A percentile compares a stretch with the other conserved stretches of the same genome.
Evolutionary conservation across 2,797 vertebrate species (phyloP).

Genomic region (Danio albolineatus): DNA sequence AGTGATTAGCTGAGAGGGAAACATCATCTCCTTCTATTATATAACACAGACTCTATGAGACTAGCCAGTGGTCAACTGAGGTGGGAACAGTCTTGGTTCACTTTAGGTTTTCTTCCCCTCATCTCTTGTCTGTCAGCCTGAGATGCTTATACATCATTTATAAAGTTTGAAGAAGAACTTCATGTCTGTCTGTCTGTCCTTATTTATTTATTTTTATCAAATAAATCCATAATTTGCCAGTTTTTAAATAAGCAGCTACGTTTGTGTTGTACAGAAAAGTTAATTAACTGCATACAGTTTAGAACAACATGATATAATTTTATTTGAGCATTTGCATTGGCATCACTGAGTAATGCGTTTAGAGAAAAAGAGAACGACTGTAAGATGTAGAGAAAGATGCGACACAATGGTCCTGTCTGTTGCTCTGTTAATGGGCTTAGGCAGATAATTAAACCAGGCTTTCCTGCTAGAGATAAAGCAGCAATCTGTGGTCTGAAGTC

Average conservation of each 20-base stretch:
- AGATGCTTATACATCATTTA: slow-evolving; percentile 13
- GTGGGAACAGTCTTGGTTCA: background rate
- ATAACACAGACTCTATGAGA: slow-evolving; percentile 12
- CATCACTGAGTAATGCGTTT: background rate
- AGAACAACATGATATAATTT: too few species aligned
- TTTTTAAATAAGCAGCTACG: too few species aligned
- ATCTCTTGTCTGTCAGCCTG: background rate
- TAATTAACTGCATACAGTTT: too few species aligned
- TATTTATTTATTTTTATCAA: too few species aligned
- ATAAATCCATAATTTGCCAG: too few species aligned
- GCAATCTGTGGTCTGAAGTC: slow-evolving; percentile 54
- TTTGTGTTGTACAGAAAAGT: too few species aligned
- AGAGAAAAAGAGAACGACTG: background rate
- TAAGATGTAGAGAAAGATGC: slow-evolving; percentile 15
- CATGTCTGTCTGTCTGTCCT: background rate
- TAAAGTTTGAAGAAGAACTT: background rate
- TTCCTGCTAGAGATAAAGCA: slow-evolving; percentile 58
- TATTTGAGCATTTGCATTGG: background rate
- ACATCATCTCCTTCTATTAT: slow-evolving; percentile 23
- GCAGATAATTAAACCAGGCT: slow-evolving; percentile 69
- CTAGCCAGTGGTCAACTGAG: background rate
- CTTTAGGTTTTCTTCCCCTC: background rate
- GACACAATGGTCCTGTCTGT: slow-evolving; percentile 61
- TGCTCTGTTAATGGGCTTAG: slow-evolving; percentile 65
- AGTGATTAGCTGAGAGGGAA: slow-evolving; percentile 52